phyloP scores from a whole-genome alignment of 2,888 invertebrate genomes.

The Colostygia pectinataria region DNA sequence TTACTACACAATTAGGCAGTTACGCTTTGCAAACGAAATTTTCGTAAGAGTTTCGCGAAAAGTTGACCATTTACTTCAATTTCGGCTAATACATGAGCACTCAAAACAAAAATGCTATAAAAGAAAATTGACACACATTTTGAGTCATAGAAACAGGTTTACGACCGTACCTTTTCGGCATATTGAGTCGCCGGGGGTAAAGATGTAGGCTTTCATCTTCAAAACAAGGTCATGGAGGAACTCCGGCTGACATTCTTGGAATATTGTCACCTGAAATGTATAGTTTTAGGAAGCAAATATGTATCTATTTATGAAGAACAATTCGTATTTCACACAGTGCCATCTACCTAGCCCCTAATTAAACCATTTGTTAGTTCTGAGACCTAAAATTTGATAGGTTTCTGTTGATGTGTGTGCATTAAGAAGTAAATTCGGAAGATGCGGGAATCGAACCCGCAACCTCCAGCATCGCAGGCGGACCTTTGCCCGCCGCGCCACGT shows the following conservation, averaged over 20 bases:
- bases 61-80: constrained; percentile 5
- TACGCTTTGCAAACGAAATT: too few relatives aligned
- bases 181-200: constrained; percentile 98
- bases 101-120: constrained; percentile 1
- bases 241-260: constrained; percentile 98
- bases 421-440: too few relatives aligned
- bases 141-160: constrained; percentile 13
- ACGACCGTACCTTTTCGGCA: constrained; percentile 90
- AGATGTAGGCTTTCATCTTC: constrained; percentile 99
- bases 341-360: too few relatives aligned
- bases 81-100: neutral
- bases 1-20: too few relatives aligned
- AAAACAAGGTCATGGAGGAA: constrained; percentile 97
- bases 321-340: too few relatives aligned
- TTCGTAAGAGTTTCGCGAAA: neutral
- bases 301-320: too few relatives aligned
- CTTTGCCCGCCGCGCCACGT: too few relatives aligned
- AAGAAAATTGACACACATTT: constrained; percentile 18
- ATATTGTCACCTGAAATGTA: constrained; percentile 92
- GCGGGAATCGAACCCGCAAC: too few relatives aligned
- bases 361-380: too few relatives aligned
- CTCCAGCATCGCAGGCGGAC: too few relatives aligned
- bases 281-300: neutral
- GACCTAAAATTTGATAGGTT: too few relatives aligned
- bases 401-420: too few relatives aligned